Evolutionary conservation across 1,140 invertebrate genomes (phyloP), one percentile per base, ranked within the genome.

Genomic region (Diprion similis): DNA sequence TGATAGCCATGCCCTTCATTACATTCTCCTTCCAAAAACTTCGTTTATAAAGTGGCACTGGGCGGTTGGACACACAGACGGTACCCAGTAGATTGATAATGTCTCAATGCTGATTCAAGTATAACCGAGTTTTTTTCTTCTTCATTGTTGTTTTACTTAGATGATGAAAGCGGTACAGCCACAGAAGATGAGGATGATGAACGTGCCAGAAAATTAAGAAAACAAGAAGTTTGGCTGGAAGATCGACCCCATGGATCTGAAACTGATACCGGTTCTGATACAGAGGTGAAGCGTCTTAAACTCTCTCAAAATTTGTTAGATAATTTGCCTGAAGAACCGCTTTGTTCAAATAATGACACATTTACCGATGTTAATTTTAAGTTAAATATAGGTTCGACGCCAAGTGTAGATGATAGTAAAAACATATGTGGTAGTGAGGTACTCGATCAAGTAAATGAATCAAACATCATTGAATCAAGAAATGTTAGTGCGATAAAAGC

Each of bases 111-210:
- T 74, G 68, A 69, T 70, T 67, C 77, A 85, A 37, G 24, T 37
- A 37, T 37, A 37, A 37, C 24, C 24, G 24, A 37, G 24, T 37
- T 37, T 37, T 37, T 37, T 37, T 37, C 24, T 37, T 59, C 51
- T 59, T 47, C 48, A 71, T 75, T 45, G 18, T 59, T 59, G 66
- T 71, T 17, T 70, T 78, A 75, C 80, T 65, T 81, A 92, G 92
- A 92, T 79, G 92, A 92, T 76, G 92, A 94, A 76, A 92, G 91
- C 81, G 91, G 92, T 69, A 93, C 93, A 11, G 92, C 93, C 19
- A 94, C 93, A 1, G 93, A 94, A 84, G 93, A 93, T 10, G 93
- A 94, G 84, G 91, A 92, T 69, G 92, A 94, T 70, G 90, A 91
- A 15, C 89, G 90, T 46, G 91, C 91, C 2, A 86, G 92, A 6